Percentiles rank a stretch among this genome's conserved stretches.
These are phyloP conservation scores for Coregonus clupeaformis DNA, from an alignment of 2,113 vertebrate species.

Conservation along the genomic window DNA sequence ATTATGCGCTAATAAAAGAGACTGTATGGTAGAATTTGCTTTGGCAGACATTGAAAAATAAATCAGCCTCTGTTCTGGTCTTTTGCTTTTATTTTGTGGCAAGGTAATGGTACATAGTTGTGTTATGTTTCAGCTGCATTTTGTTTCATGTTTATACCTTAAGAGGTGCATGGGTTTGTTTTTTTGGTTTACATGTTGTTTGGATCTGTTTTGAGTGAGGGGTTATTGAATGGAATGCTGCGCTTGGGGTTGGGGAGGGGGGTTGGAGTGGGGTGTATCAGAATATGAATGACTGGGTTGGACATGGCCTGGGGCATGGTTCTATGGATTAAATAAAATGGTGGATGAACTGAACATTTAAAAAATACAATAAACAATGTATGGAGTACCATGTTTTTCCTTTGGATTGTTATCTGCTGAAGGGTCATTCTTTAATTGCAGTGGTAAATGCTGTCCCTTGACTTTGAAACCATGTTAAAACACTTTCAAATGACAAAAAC, in stretches of 20 bases:
- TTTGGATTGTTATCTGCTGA: too few species aligned
- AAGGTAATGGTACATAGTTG: not conserved
- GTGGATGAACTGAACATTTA: conserved; percentile 32
- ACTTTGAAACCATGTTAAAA: too few species aligned
- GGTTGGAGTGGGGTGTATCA: not conserved
- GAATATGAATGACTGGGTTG: not conserved
- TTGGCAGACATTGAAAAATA: not conserved
- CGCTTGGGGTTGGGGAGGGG: not conserved
- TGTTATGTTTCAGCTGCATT: not conserved
- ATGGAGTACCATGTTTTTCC: too few species aligned
- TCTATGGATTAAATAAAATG: conserved; percentile 16
- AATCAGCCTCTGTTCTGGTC: conserved; percentile 17
- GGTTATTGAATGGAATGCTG: conserved; percentile 1
- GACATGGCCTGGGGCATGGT: conserved; percentile 26
- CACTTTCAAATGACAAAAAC: too few species aligned
- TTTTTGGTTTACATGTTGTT: too few species aligned
- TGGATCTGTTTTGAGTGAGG: conserved; percentile 4
- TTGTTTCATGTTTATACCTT: not conserved
- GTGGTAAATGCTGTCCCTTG: too few species aligned
- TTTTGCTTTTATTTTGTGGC: conserved; percentile 15
- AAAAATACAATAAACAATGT: conserved; percentile 30
- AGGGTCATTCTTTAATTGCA: too few species aligned
- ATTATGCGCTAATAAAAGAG: not conserved
- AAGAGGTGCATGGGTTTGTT: conserved; percentile 26
- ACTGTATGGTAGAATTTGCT: not conserved